A percentile compares a stretch with the other conserved stretches of the same genome.
Conservation (phyloP, 2,113 vertebrate genomes). For the Coptodon bakossiorum region DNA sequence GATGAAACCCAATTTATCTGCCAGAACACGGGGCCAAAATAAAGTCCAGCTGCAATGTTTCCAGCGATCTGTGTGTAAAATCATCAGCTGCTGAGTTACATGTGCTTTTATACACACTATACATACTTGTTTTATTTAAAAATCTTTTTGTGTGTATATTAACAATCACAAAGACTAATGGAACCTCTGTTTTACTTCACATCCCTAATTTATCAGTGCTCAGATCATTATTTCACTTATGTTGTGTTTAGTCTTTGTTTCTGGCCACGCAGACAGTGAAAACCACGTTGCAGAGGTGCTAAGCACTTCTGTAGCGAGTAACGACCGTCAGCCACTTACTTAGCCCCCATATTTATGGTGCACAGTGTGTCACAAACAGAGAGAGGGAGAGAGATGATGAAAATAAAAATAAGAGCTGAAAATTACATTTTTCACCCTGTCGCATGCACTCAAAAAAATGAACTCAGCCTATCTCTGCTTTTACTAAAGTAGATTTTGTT, state of each 20-base stretch:
- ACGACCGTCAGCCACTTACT: background rate
- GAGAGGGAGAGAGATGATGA: background rate
- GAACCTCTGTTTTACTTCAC: background rate
- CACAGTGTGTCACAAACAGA: background rate
- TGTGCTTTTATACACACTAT: too few species aligned
- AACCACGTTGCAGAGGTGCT: background rate
- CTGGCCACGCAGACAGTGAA: background rate
- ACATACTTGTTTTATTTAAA: background rate
- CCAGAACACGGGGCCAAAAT: background rate
- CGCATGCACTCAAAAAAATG: too few species aligned
- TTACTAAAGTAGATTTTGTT: too few species aligned
- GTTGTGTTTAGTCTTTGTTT: background rate
- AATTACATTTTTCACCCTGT: background rate
- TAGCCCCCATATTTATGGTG: rapidly evolving
- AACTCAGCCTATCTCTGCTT: too few species aligned
- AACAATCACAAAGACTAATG: background rate
- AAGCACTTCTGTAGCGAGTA: background rate
- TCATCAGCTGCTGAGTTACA: background rate
- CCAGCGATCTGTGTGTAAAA: background rate
- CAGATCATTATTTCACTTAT: rapidly evolving
- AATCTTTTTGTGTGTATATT: background rate
- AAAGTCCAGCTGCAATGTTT: background rate
- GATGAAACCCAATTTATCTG: rapidly evolving
- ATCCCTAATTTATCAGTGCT: background rate
- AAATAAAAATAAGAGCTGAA: background rate